Evolutionary conservation across 2,113 vertebrate genomes (phyloP), one percentile per base, ranked within the genome.

Genomic region (Echinops telfairi): DNA sequence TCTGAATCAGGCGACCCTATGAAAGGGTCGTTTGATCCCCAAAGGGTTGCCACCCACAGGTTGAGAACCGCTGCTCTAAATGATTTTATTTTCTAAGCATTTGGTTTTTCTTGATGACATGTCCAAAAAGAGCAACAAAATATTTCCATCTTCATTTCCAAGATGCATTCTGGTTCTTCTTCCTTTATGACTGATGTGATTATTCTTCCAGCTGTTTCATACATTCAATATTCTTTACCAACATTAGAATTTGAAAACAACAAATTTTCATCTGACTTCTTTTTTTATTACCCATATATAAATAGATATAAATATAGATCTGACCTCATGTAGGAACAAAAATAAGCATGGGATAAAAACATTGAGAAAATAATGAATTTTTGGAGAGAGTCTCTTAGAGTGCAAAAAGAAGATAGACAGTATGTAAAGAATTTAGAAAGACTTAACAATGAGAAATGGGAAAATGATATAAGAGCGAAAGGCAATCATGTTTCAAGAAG

Each of bases 381-480:
- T 89, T 93, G 43, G 14, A 90, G 1, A 4, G 1, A 78, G 25
- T n/a, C 25, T 66, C 5, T 76, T 58, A 17, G 3, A 89, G 6
- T 62, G 15, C 1, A 85, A 82, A 94, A 95, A 75, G 36, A 90
- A 53, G 86, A 43, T 22, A 64, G 9, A 40, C 33, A 31, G 8
- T 58, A 27, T 57, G n/a, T 53, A 1, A 23, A 25, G 60, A 90
- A 77, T 77, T 92, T 83, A 58, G 66, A 84, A 83, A 89, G 8
- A 0, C 0, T 27, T 66, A 15, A n/a, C 62, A 19, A 73, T 40
- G 47, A 88, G 7, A 3, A 95, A 78, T n/a, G 20, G 7, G 33
- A 14, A 86, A 91, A 57, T 89, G 89, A 75, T 38, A 62, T 14
- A 81, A 71, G 22, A 79, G 47, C 60, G 83, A 75, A 86, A 88